These are phyloP conservation scores for Drosophila nigritarsus DNA, from an alignment of 2,888 invertebrate genomes.

Conservation along the genomic window DNA sequence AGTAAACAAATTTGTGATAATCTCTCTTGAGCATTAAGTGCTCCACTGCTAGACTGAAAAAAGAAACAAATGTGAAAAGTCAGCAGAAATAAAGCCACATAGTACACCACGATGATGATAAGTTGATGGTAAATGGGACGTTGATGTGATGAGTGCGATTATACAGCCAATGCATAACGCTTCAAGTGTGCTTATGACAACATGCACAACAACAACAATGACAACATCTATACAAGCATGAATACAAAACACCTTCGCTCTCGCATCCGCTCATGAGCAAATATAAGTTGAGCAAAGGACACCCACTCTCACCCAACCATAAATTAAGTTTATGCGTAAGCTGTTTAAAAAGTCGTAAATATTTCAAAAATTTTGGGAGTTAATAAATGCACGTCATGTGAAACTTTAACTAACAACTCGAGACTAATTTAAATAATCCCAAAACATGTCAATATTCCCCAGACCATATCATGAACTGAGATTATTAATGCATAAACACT, in stretches of 20 bases:
- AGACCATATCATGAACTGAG: background rate
- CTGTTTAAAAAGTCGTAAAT: conserved; percentile 7
- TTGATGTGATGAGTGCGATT: conserved; percentile 67
- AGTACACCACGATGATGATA: conserved; percentile 35
- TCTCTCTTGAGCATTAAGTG: conserved; percentile 67
- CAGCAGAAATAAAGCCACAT: conserved; percentile 26
- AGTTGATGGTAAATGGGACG: conserved; percentile 61
- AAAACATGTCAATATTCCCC: background rate
- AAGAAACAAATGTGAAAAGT: background rate
- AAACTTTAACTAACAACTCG: too few species aligned
- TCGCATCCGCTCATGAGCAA: conserved; percentile 15
- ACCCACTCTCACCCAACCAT: conserved; percentile 1
- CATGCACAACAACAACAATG: conserved; percentile 3
- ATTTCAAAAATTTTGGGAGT: background rate
- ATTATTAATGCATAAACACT: conserved; percentile 12
- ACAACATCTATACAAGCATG: conserved; percentile 28
- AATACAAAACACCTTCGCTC: conserved; percentile 12
- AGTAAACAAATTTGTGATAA: conserved; percentile 77
- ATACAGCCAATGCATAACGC: conserved; percentile 58
- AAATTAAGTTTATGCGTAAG: conserved; percentile 25
- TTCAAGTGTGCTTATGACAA: conserved; percentile 59
- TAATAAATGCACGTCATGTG: background rate
- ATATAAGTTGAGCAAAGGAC: conserved; percentile 10
- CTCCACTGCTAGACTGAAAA: conserved; percentile 29
- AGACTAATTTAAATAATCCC: too few species aligned